Percentiles rank a stretch among this genome's conserved stretches.
These are phyloP conservation scores for Drosophila nigromelanica DNA, from an alignment of 1,140 invertebrate species.

Conservation along the genomic window DNA sequence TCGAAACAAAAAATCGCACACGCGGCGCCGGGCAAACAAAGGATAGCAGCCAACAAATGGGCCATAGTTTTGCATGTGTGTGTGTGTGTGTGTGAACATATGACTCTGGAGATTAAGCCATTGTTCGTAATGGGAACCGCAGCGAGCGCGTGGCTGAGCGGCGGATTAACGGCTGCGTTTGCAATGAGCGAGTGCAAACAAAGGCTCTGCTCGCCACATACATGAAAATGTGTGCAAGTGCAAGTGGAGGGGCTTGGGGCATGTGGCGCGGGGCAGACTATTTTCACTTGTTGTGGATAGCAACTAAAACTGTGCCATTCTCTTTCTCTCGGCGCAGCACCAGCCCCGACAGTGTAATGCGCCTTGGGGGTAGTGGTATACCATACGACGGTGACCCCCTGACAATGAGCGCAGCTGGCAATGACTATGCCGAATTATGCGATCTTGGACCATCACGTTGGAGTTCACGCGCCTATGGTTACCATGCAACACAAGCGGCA, in stretches of 20 bases:
- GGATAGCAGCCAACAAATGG: slow-evolving; percentile 34
- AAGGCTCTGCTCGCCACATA: background rate
- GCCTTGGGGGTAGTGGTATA: slow-evolving; percentile 83
- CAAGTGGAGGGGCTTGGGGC: background rate
- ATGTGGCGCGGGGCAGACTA: background rate
- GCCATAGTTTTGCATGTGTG: slow-evolving; percentile 22
- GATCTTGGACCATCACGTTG: slow-evolving; percentile 84
- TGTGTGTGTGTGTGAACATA: slow-evolving; percentile 52
- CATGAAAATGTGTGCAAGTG: background rate
- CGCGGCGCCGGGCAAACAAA: slow-evolving; percentile 34
- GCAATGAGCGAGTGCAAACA: slow-evolving; percentile 49
- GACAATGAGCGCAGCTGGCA: slow-evolving; percentile 84
- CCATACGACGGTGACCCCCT: slow-evolving; percentile 84
- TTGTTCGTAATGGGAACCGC: slow-evolving; percentile 69
- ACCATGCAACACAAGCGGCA: slow-evolving; percentile 64
- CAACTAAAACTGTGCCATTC: slow-evolving; percentile 27
- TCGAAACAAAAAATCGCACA: slow-evolving; percentile 49
- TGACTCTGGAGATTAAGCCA: slow-evolving; percentile 81
- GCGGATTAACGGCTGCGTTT: slow-evolving; percentile 70
- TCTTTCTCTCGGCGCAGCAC: background rate
- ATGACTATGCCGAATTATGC: slow-evolving; percentile 84
- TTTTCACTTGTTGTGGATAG: slow-evolving; percentile 26
- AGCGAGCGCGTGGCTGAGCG: slow-evolving; percentile 63
- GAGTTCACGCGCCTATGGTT: slow-evolving; percentile 81
- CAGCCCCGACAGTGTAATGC: slow-evolving; percentile 83